Conservation (phyloP, 2,888 invertebrate genomes). For the Blera fallax region DNA sequence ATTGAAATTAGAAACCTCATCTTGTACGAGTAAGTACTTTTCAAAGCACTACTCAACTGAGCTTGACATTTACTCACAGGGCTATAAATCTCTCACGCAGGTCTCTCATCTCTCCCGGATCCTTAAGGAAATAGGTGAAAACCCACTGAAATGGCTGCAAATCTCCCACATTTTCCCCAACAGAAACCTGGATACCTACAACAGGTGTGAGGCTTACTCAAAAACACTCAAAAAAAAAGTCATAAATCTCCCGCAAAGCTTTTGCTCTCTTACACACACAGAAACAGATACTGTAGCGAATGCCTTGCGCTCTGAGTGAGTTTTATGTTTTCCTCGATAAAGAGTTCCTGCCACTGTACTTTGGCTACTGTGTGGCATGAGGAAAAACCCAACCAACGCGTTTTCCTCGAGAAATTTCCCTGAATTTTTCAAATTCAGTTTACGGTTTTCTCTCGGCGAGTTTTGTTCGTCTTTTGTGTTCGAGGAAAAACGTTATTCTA, state of each 20-base stretch:
- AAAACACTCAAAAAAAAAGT: no score
- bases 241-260: slow-evolving; percentile 28
- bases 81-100: slow-evolving; percentile 1
- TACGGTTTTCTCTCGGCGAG: slow-evolving; percentile 74
- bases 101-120: slow-evolving; percentile 47
- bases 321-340: background rate
- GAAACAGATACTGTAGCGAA: background rate
- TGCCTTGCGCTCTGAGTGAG: slow-evolving; percentile 59
- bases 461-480: slow-evolving; percentile 68
- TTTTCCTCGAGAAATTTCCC: slow-evolving; percentile 52
- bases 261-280: background rate
- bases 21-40: background rate
- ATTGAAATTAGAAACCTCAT: background rate
- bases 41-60: background rate
- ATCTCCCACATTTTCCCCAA: background rate
- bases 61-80: background rate
- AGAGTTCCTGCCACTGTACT: slow-evolving; percentile 31
- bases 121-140: slow-evolving; percentile 6
- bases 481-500: slow-evolving; percentile 15
- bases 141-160: background rate
- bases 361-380: slow-evolving; percentile 6
- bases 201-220: slow-evolving; percentile 41
- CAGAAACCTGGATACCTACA: slow-evolving; percentile 36
- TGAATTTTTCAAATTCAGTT: slow-evolving; percentile 71
- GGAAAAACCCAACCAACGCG: background rate